Conservation (phyloP, 2,888 invertebrate genomes). For the Agrotis puta region DNA sequence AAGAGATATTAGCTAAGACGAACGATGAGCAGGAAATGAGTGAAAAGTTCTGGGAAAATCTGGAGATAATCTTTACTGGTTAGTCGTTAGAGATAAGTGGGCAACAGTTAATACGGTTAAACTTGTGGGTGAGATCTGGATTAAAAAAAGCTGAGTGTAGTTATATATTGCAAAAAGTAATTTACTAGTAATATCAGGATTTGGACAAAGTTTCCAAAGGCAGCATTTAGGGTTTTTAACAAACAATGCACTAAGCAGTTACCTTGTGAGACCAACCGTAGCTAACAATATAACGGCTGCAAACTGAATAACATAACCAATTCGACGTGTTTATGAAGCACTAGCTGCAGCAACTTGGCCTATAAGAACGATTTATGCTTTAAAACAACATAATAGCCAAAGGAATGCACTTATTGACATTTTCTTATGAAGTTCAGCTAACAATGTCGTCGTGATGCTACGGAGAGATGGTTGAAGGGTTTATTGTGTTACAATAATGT, state of each 20-base stretch:
- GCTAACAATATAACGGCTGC: conserved; percentile 30
- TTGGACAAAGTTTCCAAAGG: conserved; percentile 18
- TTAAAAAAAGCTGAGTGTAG: conserved; percentile 2
- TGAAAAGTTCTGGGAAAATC: conserved; percentile 52
- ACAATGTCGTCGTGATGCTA: conserved; percentile 10
- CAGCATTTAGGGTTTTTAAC: conserved; percentile 16
- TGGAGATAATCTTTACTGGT: conserved; percentile 32
- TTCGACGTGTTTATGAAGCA: conserved; percentile 40
- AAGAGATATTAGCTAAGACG: conserved; percentile 14
- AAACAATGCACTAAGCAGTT: conserved; percentile 43
- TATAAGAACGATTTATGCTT: background rate
- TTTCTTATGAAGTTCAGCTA: conserved; percentile 21
- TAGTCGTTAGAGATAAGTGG: conserved; percentile 52
- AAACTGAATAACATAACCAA: conserved; percentile 31
- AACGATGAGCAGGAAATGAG: conserved; percentile 40
- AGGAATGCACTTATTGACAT: conserved; percentile 15
- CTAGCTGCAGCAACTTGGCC: background rate
- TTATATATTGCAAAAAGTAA: conserved; percentile 21
- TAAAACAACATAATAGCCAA: conserved; percentile 11
- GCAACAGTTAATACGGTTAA: conserved; percentile 38
- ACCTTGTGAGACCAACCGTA: conserved; percentile 32
- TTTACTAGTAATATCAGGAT: conserved; percentile 17
- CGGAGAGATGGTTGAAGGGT: conserved; percentile 19
- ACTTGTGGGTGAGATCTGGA: conserved; percentile 18
- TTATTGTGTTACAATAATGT: conserved; percentile 35